Evolutionary conservation across 1,140 invertebrate genomes (phyloP), one percentile per base, ranked within the genome.

Genomic region (Apocrypta bakeri): DNA sequence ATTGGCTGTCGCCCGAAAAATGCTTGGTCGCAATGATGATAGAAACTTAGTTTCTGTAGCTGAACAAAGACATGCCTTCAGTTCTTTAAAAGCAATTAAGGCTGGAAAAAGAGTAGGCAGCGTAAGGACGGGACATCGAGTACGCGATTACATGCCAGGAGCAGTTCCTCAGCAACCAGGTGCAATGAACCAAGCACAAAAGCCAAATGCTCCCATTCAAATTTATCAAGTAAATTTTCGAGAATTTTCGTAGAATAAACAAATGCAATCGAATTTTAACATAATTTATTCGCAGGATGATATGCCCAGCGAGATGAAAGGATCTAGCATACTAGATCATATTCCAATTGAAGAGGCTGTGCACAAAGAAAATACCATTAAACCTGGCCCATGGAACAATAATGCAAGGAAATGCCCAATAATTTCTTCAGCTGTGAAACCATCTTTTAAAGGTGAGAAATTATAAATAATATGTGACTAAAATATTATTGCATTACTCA

Each of bases 21-120:
- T 92, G 92, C 91, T 93, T 90, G 92, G 95, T 90, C 88, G 94
- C 90, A 84, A 91, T 84, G 90, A 95, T 85, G 87, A 95, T 88
- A 90, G 92, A 89, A 90, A 93, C 83, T 93, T 90, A 86, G 89
- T 90, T 84, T 93, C 92, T 61, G 91, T 95, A 78, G 90, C 94
- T 1, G 95, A 96, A 87, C 95, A 95, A 84, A 92, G 96, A 81
- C 93, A 95, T 85, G 96, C 95, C 24, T 91, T 97, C 82, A 95
- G 95, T 82, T 95, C 95, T 11, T 89, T 96, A 64, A 92, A 93
- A 85, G 92, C 94, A 4, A 94, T 95, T 85, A 95, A 94, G 86
- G 90, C 93, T 85, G 90, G 90, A 0, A 92, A 91, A 84, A 93
- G 89, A 68, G 92, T 93, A 8, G 89, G 91, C 8, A 92, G 87